Conservation (phyloP, 2,888 invertebrate species). For the Nymphalis c-album region DNA sequence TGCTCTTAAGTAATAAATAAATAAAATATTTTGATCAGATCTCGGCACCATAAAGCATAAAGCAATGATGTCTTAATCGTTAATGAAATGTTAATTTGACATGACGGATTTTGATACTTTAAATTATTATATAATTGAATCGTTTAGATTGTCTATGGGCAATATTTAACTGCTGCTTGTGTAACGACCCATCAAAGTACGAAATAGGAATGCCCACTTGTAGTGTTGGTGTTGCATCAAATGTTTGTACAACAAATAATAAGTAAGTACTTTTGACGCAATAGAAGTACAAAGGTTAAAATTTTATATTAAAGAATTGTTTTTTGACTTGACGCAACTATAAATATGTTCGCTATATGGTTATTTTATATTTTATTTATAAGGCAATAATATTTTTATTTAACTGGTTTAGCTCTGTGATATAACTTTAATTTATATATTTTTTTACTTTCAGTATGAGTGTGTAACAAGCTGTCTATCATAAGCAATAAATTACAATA, state of each 20-base stretch:
- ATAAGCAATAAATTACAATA: too few relatives aligned
- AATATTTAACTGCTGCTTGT: slow-evolving; percentile 4
- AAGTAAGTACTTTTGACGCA: background rate
- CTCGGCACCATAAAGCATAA: slow-evolving; percentile 6
- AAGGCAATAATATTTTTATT: too few relatives aligned
- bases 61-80: slow-evolving; percentile 17
- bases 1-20: slow-evolving; percentile 21
- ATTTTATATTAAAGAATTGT: too few relatives aligned
- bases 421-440: too few relatives aligned
- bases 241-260: background rate
- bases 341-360: too few relatives aligned
- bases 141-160: slow-evolving; percentile 3
- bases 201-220: background rate
- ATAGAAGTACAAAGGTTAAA: too few relatives aligned
- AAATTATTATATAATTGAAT: slow-evolving; percentile 11
- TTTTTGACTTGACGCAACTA: too few relatives aligned
- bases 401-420: too few relatives aligned
- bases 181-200: slow-evolving; percentile 7
- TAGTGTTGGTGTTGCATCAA: background rate
- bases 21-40: slow-evolving; percentile 9
- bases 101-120: slow-evolving; percentile 2
- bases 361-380: too few relatives aligned
- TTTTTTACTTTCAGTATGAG: too few relatives aligned
- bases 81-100: slow-evolving; percentile 18
- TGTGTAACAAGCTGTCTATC: too few relatives aligned